Conservation (phyloP, 2,113 vertebrate species). For the Gallinago undulata region DNA sequence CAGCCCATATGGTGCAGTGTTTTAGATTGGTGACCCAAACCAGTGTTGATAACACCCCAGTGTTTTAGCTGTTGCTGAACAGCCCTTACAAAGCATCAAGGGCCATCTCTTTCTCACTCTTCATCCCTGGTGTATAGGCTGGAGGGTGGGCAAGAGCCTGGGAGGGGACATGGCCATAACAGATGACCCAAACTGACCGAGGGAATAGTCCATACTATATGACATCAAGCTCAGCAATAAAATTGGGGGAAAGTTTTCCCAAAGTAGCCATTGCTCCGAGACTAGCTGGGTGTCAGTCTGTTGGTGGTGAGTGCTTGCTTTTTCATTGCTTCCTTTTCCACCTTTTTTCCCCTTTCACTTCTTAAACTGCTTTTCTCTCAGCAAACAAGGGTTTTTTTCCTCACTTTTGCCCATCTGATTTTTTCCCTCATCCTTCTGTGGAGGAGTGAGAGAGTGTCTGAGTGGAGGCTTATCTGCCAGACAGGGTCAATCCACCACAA, state of each 20-base stretch:
- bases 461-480: neutral
- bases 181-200: accelerated
- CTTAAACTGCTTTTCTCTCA: neutral
- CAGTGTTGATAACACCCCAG: neutral
- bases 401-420: neutral
- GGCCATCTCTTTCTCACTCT: neutral
- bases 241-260: neutral
- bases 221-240: neutral
- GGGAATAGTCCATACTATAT: neutral
- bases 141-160: neutral
- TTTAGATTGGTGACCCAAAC: neutral
- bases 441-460: neutral
- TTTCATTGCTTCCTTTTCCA: neutral
- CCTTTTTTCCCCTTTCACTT: neutral
- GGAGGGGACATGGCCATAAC: accelerated
- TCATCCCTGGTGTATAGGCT: neutral
- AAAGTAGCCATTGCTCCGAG: neutral
- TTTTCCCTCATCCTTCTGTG: neutral
- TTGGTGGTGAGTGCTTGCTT: neutral
- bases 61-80: neutral
- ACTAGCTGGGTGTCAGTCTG: neutral
- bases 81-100: neutral
- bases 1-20: neutral
- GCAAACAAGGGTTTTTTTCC: neutral
- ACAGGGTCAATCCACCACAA: neutral